Evolutionary conservation across 1,140 invertebrate genomes (phyloP), one percentile per base, ranked within the genome.

Genomic region (Lethrus apterus): DNA sequence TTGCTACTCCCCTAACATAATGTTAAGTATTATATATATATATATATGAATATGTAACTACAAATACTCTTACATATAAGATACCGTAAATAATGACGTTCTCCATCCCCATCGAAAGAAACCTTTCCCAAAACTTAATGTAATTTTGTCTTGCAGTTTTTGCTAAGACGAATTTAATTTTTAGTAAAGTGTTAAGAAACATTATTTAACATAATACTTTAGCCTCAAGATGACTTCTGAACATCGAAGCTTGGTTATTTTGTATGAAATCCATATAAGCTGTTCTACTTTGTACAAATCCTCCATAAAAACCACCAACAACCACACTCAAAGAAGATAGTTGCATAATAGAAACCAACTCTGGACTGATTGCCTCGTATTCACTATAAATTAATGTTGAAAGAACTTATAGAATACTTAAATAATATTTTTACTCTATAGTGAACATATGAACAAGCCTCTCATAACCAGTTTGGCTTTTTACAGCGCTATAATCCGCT

Each of bases 201-300:
- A 10, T 35, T 4, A 20, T 42, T 33, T 21, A 33, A 8, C 18
- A 50, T 10, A 35, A 51, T 70, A 82, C 80, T 68, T 84, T 81
- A 2, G 84, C 84, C 48, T 83, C 71, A 7, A 77, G 63, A 34
- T 83, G 79, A 45, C 71, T 76, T 32, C 65, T 64, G 64, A 83
- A 89, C 5, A 69, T 67, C 19, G 80, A 78, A 5, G 81, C 83
- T 67, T 84, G 71, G 70, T 88, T 87, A 36, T 73, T 80, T 60
- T 78, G 74, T 51, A 85, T 79, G 54, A 87, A 86, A 42, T 78
- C 70, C n/a, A 78, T 31, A 51, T 80, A 80, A 13, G 79, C 74
- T 2, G 57, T 54, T 55, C 70, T 69, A n/a, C 78, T 77, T 52
- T 70, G 60, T 9, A 67, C 54, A 51, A 80, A 59, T 34, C 80